Percentiles rank a stretch among this genome's conserved stretches.
phyloP scores from a whole-genome alignment of 2,113 vertebrate species.

The Scopus umbretta region DNA sequence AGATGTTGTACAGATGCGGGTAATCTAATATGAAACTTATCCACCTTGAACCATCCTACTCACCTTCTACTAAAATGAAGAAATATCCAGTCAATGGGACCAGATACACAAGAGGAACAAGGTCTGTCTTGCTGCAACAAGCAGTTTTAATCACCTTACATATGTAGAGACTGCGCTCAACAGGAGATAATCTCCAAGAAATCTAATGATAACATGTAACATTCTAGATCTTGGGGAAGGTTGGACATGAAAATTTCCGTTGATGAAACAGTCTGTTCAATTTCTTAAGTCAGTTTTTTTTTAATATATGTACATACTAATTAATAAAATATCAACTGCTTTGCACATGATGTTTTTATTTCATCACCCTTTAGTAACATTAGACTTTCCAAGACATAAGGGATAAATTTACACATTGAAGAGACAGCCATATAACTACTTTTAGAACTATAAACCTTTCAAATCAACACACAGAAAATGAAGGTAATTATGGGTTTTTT shows the following conservation, averaged over 20 bases:
- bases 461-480: neutral
- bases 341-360: neutral
- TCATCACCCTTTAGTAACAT: neutral
- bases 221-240: neutral
- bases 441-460: neutral
- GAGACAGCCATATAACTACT: neutral
- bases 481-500: neutral
- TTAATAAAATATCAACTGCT: neutral
- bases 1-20: neutral
- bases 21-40: neutral
- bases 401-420: neutral
- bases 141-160: neutral
- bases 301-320: neutral
- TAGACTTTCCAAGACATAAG: neutral
- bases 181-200: neutral
- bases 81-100: neutral
- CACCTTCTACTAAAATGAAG: neutral
- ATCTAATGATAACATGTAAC: neutral
- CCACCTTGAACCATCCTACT: neutral
- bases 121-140: neutral
- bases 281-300: neutral
- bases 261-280: neutral
- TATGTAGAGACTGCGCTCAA: conserved; percentile 5
- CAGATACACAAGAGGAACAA: neutral
- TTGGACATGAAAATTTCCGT: neutral